Percentiles rank a stretch among this genome's conserved stretches.
Evolutionary conservation across 2,797 vertebrate species (phyloP).

Genomic region (Tachyglossus aculeatus): DNA sequence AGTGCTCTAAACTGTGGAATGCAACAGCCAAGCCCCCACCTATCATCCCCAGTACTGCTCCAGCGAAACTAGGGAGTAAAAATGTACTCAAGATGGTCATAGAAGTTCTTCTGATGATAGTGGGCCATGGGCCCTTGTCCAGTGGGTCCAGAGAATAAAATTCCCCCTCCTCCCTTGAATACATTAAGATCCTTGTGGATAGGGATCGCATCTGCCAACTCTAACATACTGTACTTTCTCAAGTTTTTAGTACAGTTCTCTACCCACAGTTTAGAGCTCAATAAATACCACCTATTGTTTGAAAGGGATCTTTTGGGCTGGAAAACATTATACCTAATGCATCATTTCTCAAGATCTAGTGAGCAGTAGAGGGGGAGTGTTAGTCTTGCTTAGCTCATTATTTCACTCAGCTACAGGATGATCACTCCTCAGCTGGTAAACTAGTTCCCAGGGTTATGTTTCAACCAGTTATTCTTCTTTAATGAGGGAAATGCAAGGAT

Average conservation of each 20-base stretch:
- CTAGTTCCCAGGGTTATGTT: not conserved
- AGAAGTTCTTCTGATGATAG: no score
- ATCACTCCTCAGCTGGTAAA: not conserved
- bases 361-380: no score
- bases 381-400: not conserved
- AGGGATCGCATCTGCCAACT: not conserved
- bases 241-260: not conserved
- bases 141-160: not conserved
- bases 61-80: no score
- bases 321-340: no score
- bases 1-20: no score
- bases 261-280: not conserved
- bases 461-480: not conserved
- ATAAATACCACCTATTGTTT: no score
- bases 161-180: not conserved
- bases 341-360: fast-evolving
- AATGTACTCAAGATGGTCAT: no score
- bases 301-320: no score
- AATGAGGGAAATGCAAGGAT: not conserved
- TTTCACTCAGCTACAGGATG: not conserved
- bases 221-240: not conserved
- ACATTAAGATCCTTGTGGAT: not conserved
- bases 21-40: no score
- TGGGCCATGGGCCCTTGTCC: not conserved
- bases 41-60: no score